Evolutionary conservation across 2,113 vertebrate species (phyloP).

Genomic region (Sorex araneus): DNA sequence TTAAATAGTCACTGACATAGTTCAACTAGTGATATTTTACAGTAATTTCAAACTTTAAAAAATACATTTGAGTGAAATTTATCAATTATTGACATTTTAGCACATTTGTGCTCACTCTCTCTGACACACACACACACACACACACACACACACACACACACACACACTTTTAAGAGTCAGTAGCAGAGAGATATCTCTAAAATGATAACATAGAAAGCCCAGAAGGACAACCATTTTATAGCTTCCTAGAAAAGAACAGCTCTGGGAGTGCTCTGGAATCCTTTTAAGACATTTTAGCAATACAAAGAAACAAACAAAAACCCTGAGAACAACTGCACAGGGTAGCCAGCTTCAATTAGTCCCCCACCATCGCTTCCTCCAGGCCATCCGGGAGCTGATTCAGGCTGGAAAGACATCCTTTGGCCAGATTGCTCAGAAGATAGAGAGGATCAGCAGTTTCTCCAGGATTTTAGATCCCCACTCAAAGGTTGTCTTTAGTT

Average conservation of each 20-base stretch:
- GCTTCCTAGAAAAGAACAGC: background rate
- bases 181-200: no score
- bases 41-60: background rate
- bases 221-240: no score
- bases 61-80: background rate
- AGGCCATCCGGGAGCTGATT: background rate
- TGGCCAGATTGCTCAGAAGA: background rate
- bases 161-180: no score
- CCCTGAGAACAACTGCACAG: background rate
- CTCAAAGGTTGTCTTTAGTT: no score
- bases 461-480: no score
- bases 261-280: background rate
- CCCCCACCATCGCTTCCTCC: background rate
- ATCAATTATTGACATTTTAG: background rate
- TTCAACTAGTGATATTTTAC: background rate
- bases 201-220: no score
- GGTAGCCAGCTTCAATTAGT: background rate
- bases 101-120: background rate
- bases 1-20: background rate
- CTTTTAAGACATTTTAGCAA: conserved; percentile 5
- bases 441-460: no score
- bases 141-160: background rate
- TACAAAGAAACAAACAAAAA: background rate
- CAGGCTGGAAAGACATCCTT: background rate
- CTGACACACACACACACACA: background rate